A percentile compares a stretch with the other conserved stretches of the same genome.
These are phyloP conservation scores for Papilio xuthus DNA, from an alignment of 1,140 invertebrate species.

Conservation along the genomic window DNA sequence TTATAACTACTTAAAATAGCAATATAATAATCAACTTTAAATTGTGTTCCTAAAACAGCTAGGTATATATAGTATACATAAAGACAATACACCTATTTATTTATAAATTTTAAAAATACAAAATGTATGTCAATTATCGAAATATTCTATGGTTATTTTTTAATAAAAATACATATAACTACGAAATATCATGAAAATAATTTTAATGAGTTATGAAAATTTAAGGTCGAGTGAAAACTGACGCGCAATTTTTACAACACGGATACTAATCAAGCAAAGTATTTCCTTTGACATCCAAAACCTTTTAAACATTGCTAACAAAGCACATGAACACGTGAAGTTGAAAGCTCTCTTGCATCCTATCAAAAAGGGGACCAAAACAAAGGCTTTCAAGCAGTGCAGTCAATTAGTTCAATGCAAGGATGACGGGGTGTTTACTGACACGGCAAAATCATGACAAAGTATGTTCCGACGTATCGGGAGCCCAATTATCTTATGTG, in stretches of 20 bases:
- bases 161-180: too few species aligned
- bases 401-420: conserved; percentile 26
- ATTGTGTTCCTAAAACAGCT: too few species aligned
- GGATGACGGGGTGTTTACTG: neutral
- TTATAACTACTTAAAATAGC: too few species aligned
- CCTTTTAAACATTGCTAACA: conserved; percentile 6
- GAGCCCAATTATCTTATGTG: neutral
- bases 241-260: neutral
- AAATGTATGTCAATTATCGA: too few species aligned
- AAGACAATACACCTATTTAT: too few species aligned
- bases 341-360: conserved; percentile 1
- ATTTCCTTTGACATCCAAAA: neutral
- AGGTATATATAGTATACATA: too few species aligned
- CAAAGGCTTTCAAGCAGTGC: conserved; percentile 16
- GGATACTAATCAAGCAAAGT: conserved; percentile 3
- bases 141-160: too few species aligned
- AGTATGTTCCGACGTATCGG: neutral
- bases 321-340: neutral
- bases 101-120: too few species aligned
- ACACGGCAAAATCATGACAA: neutral
- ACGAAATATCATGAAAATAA: too few species aligned
- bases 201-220: too few species aligned
- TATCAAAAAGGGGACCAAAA: conserved; percentile 26
- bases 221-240: neutral
- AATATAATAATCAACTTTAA: too few species aligned